Conservation (phyloP, 2,797 vertebrate species). For the Sebastes trivittatus region DNA sequence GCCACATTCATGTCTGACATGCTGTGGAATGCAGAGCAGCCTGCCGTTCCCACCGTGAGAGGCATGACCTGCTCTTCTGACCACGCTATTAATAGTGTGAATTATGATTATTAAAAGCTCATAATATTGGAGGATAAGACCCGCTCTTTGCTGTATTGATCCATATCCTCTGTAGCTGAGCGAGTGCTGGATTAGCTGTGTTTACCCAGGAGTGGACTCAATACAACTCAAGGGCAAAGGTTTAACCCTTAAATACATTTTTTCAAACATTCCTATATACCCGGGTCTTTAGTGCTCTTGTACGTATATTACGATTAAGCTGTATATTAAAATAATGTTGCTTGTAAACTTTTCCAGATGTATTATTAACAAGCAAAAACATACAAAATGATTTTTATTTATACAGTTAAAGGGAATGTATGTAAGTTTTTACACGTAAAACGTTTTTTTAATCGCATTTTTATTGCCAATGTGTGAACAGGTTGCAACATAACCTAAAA, state of each 20-base stretch:
- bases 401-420: background rate
- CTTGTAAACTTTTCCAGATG: background rate
- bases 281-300: background rate
- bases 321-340: background rate
- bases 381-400: background rate
- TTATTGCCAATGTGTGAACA: no score
- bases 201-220: slow-evolving; percentile 26
- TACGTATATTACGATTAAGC: background rate
- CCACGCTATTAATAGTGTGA: background rate
- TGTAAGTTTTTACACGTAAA: no score
- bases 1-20: slow-evolving; percentile 17
- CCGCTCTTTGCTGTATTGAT: slow-evolving; percentile 16
- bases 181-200: slow-evolving; percentile 12
- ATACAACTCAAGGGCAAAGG: slow-evolving; percentile 50
- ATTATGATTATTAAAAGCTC: slow-evolving; percentile 17
- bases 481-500: no score
- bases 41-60: background rate
- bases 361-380: background rate
- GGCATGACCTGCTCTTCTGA: background rate
- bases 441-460: no score
- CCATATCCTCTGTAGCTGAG: background rate
- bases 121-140: background rate
- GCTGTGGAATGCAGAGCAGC: slow-evolving; percentile 5
- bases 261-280: background rate
- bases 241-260: background rate